Evolutionary conservation across 1,140 invertebrate genomes (phyloP).

Genomic region (Drepana arcuata): DNA sequence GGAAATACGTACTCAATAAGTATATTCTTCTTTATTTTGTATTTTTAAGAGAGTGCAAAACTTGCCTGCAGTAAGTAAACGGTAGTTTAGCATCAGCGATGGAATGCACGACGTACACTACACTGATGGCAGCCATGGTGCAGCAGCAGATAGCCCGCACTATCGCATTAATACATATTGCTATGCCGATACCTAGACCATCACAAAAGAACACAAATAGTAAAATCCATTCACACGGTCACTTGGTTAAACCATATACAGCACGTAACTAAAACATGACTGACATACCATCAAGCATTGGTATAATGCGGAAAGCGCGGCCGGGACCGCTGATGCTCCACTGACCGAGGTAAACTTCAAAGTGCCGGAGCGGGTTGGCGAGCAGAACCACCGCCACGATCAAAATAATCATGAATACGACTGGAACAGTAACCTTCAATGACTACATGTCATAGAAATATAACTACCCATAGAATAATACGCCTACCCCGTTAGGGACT

Average conservation of each 20-base stretch:
- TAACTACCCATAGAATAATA: too few relatives aligned
- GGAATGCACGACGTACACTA: conserved; percentile 32
- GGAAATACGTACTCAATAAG: too few relatives aligned
- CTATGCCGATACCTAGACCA: conserved; percentile 44
- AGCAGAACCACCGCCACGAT: conserved; percentile 26
- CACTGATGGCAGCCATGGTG: conserved; percentile 37
- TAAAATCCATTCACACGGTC: too few relatives aligned
- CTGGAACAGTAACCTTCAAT: too few relatives aligned
- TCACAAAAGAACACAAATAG: conserved; percentile 1
- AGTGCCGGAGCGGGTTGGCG: conserved; percentile 53
- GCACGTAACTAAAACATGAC: too few relatives aligned
- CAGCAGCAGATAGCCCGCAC: conserved; percentile 40
- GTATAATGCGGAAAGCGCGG: conserved; percentile 49
- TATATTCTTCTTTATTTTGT: too few relatives aligned
- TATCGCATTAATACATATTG: conserved; percentile 52
- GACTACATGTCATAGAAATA: too few relatives aligned
- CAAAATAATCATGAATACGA: conserved; percentile 45
- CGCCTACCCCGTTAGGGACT: too few relatives aligned
- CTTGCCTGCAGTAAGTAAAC: conserved; percentile 40
- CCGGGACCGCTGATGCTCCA: conserved; percentile 63
- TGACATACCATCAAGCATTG: conserved; percentile 48
- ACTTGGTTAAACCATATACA: too few relatives aligned
- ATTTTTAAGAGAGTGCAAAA: too few relatives aligned
- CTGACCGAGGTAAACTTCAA: conserved; percentile 60
- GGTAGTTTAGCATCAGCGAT: conserved; percentile 36